Base-by-base conservation (phyloP, 2,888 invertebrate species). In the Electrophaes corylata region DNA sequence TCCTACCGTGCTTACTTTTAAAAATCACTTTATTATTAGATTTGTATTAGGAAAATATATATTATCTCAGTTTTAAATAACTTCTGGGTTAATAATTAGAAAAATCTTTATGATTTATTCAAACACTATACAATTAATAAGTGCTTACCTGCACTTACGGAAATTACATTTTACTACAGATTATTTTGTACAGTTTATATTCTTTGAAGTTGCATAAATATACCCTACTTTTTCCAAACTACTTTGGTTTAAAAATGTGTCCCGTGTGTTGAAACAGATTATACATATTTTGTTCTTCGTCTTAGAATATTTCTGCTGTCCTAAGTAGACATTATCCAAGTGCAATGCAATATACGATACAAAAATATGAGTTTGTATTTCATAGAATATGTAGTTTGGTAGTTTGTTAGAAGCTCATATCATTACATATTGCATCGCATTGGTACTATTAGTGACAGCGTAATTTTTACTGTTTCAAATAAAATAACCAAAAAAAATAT, bases 201-300 rank as follows among this genome's bases (percentile, higher is more conserved):
- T n/a, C n/a, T n/a, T n/a, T n/a, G n/a, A n/a, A n/a, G n/a, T n/a
- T 29, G 3, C 29, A 29, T 29, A 29, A 12, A n/a, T 12, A 1
- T n/a, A 33, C 33, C 11, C 1, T 16, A 37, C 0, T 16, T 37
- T 6, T 16, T 8, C 14, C 3, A 37, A 16, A 5, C 14, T 1
- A 4, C 3, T 33, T 33, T n/a, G 16, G 14, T 40, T 39, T 18
- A 39, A 53, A 40, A 14, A 48, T 43, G 16, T 54, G 41, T 53
- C 26, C 35, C 47, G 16, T 43, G n/a, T 48, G 10, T 33, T 31
- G 40, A 16, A 43, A 54, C 16, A 20, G 8, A 54, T 44, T 26
- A 19, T 20, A 31, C 12, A 12, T 6, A 5, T 47, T 41, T 35
- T 12, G n/a, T 33, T 52, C 12, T 14, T 45, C 33, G 26, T 6